Evolutionary conservation across 1,140 invertebrate species (phyloP), one percentile per base, ranked within the genome.

Genomic region (Hylaeus volcanicus): DNA sequence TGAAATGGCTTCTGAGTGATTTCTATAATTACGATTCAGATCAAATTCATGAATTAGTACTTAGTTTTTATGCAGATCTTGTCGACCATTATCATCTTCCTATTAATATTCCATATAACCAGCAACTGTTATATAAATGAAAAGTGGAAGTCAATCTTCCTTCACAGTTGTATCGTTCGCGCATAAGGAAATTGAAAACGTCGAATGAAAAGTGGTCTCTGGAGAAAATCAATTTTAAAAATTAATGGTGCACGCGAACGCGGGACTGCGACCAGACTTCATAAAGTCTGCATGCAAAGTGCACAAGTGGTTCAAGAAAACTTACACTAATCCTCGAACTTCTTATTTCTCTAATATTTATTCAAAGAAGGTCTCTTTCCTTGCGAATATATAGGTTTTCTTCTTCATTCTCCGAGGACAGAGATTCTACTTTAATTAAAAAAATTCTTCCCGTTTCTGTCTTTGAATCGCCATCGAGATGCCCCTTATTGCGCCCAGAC

Each of bases 201-300:
- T 66, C 9, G 43, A 66, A 48, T n/a, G 43, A 15, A 66, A 15
- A 48, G 2, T 15, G 15, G 9, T 26, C 39, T 64, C 61, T 64
- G n/a, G 65, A 37, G 65, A 68, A 45, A 68, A 68, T 68, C 45
- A n/a, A 51, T 26, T 51, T 68, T 68, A 51, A 68, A 68, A 53
- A 68, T 68, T 68, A 68, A 68, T 68, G n/a, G 8, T 37, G 45
- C 5, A 45, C 43, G 45, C n/a, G 43, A 51, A 43, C 39, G 6
- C 61, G 3, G 3, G 39, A 41, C 61, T 63, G 12, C 39, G 39
- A 4, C 61, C 39, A 9, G 60, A 64, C 39, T 41, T 43, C 61
- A 26, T 3, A 5, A 64, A 4, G 48, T 9, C 45, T 53, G 5
- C 65, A 37, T 68, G 48, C 45, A n/a, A 68, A 68, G 45, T 37